These are phyloP conservation scores for Coenonympha glycerion DNA, from an alignment of 2,888 invertebrate species.

Conservation along the genomic window DNA sequence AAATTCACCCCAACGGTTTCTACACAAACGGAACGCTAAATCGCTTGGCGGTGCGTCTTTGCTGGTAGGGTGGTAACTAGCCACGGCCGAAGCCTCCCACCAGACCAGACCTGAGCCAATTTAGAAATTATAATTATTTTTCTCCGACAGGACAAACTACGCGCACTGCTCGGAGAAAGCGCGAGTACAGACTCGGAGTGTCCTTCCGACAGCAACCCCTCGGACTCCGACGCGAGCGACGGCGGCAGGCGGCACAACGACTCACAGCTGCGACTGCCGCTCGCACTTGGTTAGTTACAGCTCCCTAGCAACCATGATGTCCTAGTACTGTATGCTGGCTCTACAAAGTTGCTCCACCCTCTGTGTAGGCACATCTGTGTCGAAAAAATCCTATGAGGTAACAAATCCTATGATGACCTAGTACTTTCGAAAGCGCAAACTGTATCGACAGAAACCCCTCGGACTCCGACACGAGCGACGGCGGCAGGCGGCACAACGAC, in stretches of 20 bases:
- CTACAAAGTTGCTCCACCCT: too few relatives aligned
- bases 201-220: constrained; percentile 65
- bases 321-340: not conserved
- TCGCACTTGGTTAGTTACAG: constrained; percentile 45
- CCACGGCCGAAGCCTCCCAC: too few relatives aligned
- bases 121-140: too few relatives aligned
- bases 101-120: too few relatives aligned
- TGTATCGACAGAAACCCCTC: constrained; percentile 68
- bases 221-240: constrained; percentile 64
- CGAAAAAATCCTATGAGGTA: too few relatives aligned
- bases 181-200: constrained; percentile 68
- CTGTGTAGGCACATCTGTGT: too few relatives aligned
- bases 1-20: too few relatives aligned
- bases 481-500: constrained; percentile 48
- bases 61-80: too few relatives aligned
- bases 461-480: constrained; percentile 62
- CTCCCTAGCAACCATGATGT: not conserved
- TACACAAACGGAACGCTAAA: too few relatives aligned
- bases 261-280: constrained; percentile 54
- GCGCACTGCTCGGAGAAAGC: constrained; percentile 60
- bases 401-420: not conserved
- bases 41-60: too few relatives aligned
- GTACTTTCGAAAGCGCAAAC: constrained; percentile 46
- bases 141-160: constrained; percentile 60
- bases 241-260: constrained; percentile 50